A percentile compares a stretch with the other conserved stretches of the same genome.
Conservation (phyloP, 2,797 vertebrate species). For the Babyrousa celebensis region DNA sequence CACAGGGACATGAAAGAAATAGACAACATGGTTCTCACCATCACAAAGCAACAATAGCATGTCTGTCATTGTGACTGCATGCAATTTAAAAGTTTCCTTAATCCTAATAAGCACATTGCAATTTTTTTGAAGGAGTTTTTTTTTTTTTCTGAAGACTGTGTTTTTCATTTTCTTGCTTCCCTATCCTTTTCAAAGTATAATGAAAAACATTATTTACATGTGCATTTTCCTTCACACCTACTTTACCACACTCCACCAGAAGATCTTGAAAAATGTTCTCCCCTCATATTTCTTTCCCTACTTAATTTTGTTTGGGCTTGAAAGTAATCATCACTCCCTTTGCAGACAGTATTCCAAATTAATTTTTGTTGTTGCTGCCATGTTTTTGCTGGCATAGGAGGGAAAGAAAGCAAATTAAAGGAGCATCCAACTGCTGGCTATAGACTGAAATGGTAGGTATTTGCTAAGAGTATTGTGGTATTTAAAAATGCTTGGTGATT, state of each 20-base stretch:
- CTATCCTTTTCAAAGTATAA: background rate
- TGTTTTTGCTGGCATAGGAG: background rate
- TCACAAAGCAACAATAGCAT: background rate
- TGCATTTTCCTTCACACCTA: background rate
- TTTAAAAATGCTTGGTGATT: constrained; percentile 11
- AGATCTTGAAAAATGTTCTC: background rate
- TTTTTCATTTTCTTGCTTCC: background rate
- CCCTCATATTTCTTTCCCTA: background rate
- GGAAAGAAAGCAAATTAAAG: background rate
- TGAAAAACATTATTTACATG: background rate
- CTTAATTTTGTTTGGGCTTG: constrained; percentile 59
- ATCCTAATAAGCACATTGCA: background rate
- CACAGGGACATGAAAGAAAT: background rate
- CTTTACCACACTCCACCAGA: background rate
- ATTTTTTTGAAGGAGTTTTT: background rate
- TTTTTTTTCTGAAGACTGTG: background rate
- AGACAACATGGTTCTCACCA: background rate
- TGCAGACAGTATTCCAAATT: background rate
- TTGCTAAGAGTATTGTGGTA: background rate
- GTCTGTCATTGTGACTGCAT: background rate
- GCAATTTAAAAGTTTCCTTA: background rate
- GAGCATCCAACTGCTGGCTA: background rate
- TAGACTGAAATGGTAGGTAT: background rate
- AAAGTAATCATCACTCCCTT: background rate
- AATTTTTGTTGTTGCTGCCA: constrained; percentile 8